These are phyloP conservation scores for Sapajus apella DNA, from an alignment of 2,113 vertebrate genomes.

Conservation along the genomic window DNA sequence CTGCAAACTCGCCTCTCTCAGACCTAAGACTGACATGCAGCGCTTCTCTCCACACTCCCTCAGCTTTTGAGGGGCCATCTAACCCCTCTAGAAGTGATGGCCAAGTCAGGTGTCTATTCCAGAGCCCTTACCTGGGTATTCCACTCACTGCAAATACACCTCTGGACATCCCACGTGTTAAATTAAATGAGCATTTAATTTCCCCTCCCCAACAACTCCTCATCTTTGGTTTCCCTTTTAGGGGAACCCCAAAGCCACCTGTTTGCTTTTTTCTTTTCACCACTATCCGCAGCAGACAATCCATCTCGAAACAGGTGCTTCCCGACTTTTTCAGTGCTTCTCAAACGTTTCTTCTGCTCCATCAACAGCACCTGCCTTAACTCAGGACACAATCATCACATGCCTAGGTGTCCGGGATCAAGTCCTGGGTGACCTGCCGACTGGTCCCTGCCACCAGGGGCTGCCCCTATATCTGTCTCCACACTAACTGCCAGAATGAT, in stretches of 20 bases:
- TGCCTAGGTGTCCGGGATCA: fast-evolving
- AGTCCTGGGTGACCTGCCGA: fast-evolving
- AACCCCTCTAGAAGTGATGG: background rate
- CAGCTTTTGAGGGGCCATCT: background rate
- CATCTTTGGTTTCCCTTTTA: background rate
- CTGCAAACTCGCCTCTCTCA: background rate
- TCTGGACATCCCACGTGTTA: background rate
- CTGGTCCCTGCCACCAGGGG: background rate
- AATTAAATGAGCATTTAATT: background rate
- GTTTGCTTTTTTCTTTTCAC: background rate
- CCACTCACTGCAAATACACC: fast-evolving
- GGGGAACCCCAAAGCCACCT: no score
- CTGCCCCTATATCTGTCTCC: background rate
- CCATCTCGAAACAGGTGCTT: fast-evolving
- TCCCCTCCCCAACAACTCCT: no score
- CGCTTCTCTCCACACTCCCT: no score
- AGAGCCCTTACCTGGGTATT: background rate
- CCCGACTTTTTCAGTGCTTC: fast-evolving
- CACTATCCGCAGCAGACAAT: fast-evolving
- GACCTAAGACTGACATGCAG: fast-evolving
- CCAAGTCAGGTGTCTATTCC: fast-evolving
- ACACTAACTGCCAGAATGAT: background rate
- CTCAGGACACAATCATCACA: fast-evolving
- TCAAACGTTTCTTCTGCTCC: background rate
- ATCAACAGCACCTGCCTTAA: background rate